Percentiles rank a stretch among this genome's conserved stretches.
Conservation (phyloP, 2,797 vertebrate genomes). For the Liasis olivaceus region DNA sequence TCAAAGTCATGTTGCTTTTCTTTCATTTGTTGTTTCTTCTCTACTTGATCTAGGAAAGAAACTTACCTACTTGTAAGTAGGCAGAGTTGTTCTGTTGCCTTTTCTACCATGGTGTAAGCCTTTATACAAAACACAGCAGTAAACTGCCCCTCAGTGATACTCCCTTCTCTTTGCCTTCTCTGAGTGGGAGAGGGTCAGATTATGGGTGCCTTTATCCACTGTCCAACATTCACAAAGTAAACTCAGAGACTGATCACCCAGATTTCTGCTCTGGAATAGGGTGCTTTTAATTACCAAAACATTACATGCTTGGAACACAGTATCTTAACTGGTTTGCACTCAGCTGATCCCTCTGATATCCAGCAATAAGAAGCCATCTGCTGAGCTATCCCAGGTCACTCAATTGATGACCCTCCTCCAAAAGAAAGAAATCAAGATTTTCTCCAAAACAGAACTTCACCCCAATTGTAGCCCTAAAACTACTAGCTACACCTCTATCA, state of each 20-base stretch:
- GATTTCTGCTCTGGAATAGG: neutral
- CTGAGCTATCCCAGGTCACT: neutral
- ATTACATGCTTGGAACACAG: neutral
- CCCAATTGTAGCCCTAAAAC: neutral
- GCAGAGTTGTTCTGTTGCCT: neutral
- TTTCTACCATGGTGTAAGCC: neutral
- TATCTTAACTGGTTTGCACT: neutral
- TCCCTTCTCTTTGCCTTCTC: neutral
- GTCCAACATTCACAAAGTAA: neutral
- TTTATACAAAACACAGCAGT: neutral
- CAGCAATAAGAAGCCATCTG: neutral
- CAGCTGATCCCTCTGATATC: neutral
- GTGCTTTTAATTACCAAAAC: neutral
- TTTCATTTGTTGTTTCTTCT: neutral
- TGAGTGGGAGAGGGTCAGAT: neutral
- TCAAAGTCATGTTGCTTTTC: neutral
- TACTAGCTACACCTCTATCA: neutral
- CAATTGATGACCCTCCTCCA: neutral
- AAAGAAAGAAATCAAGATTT: neutral
- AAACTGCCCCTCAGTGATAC: neutral
- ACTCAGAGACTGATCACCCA: neutral
- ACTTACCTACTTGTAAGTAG: neutral
- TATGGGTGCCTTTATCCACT: neutral
- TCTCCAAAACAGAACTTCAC: neutral
- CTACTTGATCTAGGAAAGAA: neutral